These are phyloP conservation scores for Pteruthius melanotis DNA, from an alignment of 2,113 vertebrate species.

Conservation along the genomic window DNA sequence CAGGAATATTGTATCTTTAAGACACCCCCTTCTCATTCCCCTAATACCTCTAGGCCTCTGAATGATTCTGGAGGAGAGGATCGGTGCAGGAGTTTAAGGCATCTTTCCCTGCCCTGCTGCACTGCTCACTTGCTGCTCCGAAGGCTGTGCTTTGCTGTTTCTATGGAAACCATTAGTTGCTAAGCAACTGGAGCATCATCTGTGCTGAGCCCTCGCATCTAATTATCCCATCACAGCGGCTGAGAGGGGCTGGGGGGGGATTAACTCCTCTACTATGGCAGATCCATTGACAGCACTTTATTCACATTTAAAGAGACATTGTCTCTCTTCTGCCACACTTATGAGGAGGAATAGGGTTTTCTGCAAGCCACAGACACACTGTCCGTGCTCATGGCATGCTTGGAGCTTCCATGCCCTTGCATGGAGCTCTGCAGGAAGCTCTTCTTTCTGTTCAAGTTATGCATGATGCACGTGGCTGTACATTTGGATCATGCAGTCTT, in stretches of 20 bases:
- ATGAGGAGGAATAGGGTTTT: background rate
- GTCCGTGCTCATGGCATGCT: background rate
- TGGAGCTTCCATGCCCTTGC: background rate
- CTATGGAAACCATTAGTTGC: slow-evolving; percentile 92
- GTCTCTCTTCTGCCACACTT: background rate
- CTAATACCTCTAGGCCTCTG: slow-evolving; percentile 44
- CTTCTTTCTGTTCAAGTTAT: background rate
- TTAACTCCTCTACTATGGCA: slow-evolving; percentile 68
- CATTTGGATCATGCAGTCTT: background rate
- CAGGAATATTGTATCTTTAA: slow-evolving; percentile 62
- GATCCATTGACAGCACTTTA: slow-evolving; percentile 61
- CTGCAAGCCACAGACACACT: background rate
- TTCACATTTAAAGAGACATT: slow-evolving; percentile 69
- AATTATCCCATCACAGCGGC: slow-evolving; percentile 81
- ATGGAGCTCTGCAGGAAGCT: background rate
- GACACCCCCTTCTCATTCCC: slow-evolving; percentile 23
- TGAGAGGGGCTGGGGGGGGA: slow-evolving; percentile 71
- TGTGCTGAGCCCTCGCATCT: slow-evolving; percentile 80
- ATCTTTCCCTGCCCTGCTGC: slow-evolving; percentile 71
- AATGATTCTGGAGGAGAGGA: slow-evolving; percentile 67
- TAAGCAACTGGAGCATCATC: slow-evolving; percentile 88
- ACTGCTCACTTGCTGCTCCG: slow-evolving; percentile 78
- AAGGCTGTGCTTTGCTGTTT: slow-evolving; percentile 80
- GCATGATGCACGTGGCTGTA: accelerated
- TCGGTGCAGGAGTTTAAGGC: slow-evolving; percentile 51